Base-by-base conservation (phyloP, 1,140 invertebrate genomes). In the Papilio helenus region DNA sequence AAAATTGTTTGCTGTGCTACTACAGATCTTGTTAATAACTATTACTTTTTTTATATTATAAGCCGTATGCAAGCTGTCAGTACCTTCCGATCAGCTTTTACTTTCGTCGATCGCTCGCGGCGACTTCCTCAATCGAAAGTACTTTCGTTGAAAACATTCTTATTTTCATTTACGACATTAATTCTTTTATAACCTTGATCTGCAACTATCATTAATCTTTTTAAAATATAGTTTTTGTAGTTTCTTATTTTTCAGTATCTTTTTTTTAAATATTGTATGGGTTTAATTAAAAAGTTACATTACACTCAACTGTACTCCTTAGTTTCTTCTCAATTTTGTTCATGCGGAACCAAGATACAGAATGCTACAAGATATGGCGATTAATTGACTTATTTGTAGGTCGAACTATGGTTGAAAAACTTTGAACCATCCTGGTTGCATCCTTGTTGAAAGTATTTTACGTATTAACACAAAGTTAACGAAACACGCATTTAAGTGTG, bases 81-180 rank as follows among this genome's bases (percentile, higher is more conserved):
- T 81, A 87, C 83, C 79, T 72, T 79, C 82, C 83, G 86, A 87
- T 89, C 87, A 79, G 88, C 90, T 92, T 93, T 93, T 93, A 92
- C 92, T 93, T 91, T 91, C 90, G 79, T 81, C 85, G 83, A 82
- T 26, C 83, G 80, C 81, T 72, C 76, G 80, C 82, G 83, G 79
- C 81, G 84, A 77, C 76, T 3, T 42, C 89, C 92, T 91, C 90
- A 81, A 92, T 89, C 78, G 89, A 92, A 91, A 92, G 89, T 61
- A 85, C 85, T 90, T 86, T 83, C 83, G 55, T 76, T 34, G 26
- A 68, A 12, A 61, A 61, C 61, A 68, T 68, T 68, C 23, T 65
- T 65, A 7, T 34, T 16, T 68, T 68, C 5, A 29, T 68, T 68
- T 34, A 29, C 55, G 42, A 51, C 23, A 76, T 34, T 20, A n/a